Evolutionary conservation across 1,140 invertebrate species (phyloP).

Genomic region (Tetramorium alpestre): DNA sequence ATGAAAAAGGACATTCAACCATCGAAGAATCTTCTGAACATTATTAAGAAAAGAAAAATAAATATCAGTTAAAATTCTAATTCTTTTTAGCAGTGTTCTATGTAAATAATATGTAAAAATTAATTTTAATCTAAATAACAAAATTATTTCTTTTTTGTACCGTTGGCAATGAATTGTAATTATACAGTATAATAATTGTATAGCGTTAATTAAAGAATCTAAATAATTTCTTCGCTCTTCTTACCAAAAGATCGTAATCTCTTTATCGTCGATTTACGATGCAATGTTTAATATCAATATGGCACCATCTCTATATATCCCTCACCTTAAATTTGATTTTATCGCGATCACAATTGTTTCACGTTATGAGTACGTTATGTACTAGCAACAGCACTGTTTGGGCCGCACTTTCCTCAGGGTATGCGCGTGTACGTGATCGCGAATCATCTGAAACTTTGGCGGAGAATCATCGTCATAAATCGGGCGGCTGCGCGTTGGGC

Average conservation of each 20-base stretch:
- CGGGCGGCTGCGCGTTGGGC: conserved; percentile 28
- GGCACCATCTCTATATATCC: background rate
- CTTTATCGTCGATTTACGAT: background rate
- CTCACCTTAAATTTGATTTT: conserved; percentile 18
- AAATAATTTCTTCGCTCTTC: background rate
- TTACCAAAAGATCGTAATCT: background rate
- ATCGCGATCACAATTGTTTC: background rate
- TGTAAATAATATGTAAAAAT: background rate
- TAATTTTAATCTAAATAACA: background rate
- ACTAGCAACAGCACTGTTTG: background rate
- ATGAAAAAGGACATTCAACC: background rate
- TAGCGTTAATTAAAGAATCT: background rate
- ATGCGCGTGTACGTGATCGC: background rate
- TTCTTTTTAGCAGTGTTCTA: background rate
- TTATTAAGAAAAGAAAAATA: background rate
- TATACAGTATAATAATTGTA: no score
- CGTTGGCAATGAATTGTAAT: background rate
- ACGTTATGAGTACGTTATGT: background rate
- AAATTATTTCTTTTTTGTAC: background rate
- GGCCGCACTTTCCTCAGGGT: background rate
- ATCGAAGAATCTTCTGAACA: background rate
- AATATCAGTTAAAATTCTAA: background rate
- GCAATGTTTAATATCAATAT: background rate
- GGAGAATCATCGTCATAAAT: conserved; percentile 1
- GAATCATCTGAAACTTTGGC: conserved; percentile 25